Evolutionary conservation across 2,888 invertebrate species (phyloP).

Genomic region (Heliconius erato): DNA sequence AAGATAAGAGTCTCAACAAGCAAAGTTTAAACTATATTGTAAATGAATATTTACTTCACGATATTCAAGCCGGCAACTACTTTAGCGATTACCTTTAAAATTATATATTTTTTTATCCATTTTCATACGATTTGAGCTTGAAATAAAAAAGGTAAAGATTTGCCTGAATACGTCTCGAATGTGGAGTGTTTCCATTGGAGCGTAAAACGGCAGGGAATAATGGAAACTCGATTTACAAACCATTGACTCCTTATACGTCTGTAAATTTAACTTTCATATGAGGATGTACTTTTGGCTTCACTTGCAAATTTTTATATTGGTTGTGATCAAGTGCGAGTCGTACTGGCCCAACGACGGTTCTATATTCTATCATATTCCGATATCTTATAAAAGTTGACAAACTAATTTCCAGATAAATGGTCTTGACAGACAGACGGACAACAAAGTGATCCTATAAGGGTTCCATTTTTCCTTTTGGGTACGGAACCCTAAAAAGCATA

Average conservation of each 20-base stretch:
- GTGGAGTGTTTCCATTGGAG: not conserved
- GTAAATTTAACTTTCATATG: not conserved
- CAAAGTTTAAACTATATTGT: too few species aligned
- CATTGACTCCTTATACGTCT: constrained; percentile 1
- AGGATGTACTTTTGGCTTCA: not conserved
- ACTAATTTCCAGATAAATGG: too few species aligned
- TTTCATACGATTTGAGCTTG: not conserved
- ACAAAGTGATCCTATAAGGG: too few species aligned
- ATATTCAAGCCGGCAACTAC: not conserved
- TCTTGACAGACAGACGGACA: too few species aligned
- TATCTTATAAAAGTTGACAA: too few species aligned
- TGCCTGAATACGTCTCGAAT: not conserved
- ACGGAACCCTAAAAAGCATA: too few species aligned
- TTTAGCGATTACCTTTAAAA: not conserved
- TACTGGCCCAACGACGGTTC: too few species aligned
- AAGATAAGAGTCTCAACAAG: too few species aligned
- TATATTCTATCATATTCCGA: too few species aligned
- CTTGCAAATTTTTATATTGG: not conserved
- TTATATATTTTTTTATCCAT: not conserved
- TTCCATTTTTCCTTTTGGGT: too few species aligned
- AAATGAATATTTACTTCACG: not conserved
- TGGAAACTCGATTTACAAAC: constrained; percentile 5
- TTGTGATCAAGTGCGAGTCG: not conserved
- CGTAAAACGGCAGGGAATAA: not conserved
- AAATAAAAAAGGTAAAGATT: constrained; percentile 6